phyloP scores from a whole-genome alignment of 2,113 vertebrate genomes.

The Piprites chloris region DNA sequence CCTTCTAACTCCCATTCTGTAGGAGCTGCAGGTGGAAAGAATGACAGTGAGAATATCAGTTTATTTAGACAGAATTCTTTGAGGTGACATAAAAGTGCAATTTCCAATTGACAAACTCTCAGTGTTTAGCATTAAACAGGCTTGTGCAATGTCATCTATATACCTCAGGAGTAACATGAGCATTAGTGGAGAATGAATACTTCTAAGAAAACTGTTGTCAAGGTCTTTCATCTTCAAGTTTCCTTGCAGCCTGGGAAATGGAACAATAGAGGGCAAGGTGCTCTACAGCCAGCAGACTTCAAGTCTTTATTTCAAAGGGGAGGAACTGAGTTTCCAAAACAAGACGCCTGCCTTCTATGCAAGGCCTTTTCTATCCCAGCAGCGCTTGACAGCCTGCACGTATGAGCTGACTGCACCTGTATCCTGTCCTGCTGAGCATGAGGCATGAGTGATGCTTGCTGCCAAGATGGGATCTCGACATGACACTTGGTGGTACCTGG shows the following conservation, averaged over 20 bases:
- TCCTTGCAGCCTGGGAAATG: background rate
- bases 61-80: background rate
- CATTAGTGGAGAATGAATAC: background rate
- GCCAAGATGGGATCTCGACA: background rate
- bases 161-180: background rate
- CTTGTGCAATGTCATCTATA: background rate
- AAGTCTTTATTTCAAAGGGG: background rate
- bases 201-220: accelerated
- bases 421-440: background rate
- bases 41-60: background rate
- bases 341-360: background rate
- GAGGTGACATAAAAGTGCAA: background rate
- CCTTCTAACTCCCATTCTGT: background rate
- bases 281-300: accelerated
- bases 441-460: accelerated
- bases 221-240: background rate
- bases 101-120: background rate
- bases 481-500: background rate
- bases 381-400: background rate
- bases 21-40: background rate
- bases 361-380: background rate
- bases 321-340: background rate
- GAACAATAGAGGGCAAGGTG: background rate
- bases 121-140: background rate
- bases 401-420: background rate